Percentiles rank a stretch among this genome's conserved stretches.
Evolutionary conservation across 35 echinoderm and acorn worm genomes (phyloP).

Genomic region (Apostichopus japonicus): DNA sequence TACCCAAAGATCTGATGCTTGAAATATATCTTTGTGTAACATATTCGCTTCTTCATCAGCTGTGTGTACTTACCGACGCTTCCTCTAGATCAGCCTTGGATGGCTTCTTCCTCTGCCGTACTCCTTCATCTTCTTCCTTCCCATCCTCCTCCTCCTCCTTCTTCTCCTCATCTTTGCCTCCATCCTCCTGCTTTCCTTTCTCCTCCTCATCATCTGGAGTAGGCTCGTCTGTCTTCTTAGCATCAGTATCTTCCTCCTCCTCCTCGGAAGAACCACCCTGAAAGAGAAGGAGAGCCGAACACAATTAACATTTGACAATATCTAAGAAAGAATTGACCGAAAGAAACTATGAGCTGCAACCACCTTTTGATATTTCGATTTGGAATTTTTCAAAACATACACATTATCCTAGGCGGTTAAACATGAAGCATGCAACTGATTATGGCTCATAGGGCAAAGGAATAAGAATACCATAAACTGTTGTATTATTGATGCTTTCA

Average conservation of each 20-base stretch:
- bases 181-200: slow-evolving; percentile 50
- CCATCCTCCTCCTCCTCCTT: slow-evolving; percentile 55
- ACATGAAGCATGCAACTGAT: too few species aligned
- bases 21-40: too few species aligned
- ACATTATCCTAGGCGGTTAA: too few species aligned
- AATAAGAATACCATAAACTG: too few species aligned
- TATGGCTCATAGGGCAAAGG: neutral
- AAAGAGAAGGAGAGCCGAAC: neutral
- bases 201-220: slow-evolving; percentile 62
- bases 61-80: slow-evolving; percentile 52
- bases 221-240: slow-evolving; percentile 69
- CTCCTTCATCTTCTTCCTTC: slow-evolving; percentile 48
- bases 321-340: too few species aligned
- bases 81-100: slow-evolving; percentile 88
- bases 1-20: too few species aligned
- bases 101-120: slow-evolving; percentile 83
- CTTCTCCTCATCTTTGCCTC: slow-evolving; percentile 45
- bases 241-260: slow-evolving; percentile 45
- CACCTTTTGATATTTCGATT: too few species aligned
- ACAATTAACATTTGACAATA: too few species aligned
- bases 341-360: too few species aligned
- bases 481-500: too few species aligned
- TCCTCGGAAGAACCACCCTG: slow-evolving; percentile 16
- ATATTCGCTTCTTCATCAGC: too few species aligned
- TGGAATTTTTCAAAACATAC: too few species aligned